A percentile compares a stretch with the other conserved stretches of the same genome.
These are phyloP conservation scores for Muscicapa striata DNA, from an alignment of 2,797 vertebrate species.

Conservation along the genomic window DNA sequence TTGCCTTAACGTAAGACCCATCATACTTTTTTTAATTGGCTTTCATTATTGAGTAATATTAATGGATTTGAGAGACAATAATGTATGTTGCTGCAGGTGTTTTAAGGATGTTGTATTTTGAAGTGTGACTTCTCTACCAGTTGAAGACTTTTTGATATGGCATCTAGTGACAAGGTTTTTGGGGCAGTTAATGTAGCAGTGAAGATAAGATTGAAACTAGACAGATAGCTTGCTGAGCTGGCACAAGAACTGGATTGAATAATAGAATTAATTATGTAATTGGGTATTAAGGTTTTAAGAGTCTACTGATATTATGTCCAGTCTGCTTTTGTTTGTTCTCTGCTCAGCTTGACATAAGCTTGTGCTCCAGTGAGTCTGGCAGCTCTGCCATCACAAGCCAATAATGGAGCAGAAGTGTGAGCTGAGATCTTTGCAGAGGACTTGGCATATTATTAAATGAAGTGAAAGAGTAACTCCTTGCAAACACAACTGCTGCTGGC, in stretches of 20 bases:
- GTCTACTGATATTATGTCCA: neutral
- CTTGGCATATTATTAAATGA: neutral
- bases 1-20: neutral
- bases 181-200: neutral
- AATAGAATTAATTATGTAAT: neutral
- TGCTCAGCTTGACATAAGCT: neutral
- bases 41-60: neutral
- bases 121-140: neutral
- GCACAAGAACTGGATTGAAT: neutral
- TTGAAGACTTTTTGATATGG: neutral
- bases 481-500: neutral
- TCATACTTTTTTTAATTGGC: neutral
- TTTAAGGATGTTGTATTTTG: neutral
- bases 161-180: neutral
- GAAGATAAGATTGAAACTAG: neutral
- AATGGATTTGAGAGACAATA: neutral
- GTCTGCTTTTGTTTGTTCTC: neutral
- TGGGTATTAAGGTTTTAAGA: neutral
- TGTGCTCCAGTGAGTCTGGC: neutral
- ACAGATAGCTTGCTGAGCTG: neutral
- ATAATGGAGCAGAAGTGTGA: neutral
- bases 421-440: neutral
- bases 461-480: neutral
- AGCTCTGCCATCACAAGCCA: neutral
- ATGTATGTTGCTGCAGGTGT: neutral